Evolutionary conservation across 2,113 vertebrate genomes (phyloP).

Genomic region (Ranitomeya imitator): DNA sequence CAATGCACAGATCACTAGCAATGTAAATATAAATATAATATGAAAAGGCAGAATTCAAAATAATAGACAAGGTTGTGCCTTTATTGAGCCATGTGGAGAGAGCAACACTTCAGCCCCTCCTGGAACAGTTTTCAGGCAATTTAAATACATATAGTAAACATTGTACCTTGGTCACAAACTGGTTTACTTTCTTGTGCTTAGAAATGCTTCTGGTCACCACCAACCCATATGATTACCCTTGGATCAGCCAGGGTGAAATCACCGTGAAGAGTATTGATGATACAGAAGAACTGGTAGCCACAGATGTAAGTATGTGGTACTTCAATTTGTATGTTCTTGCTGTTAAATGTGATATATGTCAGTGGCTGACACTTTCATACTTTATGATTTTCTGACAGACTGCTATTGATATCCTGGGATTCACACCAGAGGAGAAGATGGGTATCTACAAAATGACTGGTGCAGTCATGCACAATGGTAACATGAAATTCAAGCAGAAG

Average conservation of each 20-base stretch:
- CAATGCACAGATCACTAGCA: too few species aligned
- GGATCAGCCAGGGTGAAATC: constrained; percentile 86
- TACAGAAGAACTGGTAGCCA: constrained; percentile 83
- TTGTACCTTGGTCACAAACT: not conserved
- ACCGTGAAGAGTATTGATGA: constrained; percentile 87
- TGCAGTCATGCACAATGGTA: not conserved
- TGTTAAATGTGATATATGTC: too few species aligned
- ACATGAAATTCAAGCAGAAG: constrained; percentile 5
- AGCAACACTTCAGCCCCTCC: too few species aligned
- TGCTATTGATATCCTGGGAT: constrained; percentile 80
- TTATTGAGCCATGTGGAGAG: too few species aligned
- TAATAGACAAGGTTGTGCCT: too few species aligned
- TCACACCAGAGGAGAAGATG: constrained; percentile 72
- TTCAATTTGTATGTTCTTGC: not conserved
- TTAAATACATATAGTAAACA: not conserved
- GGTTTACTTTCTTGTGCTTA: constrained; percentile 59
- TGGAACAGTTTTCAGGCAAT: not conserved
- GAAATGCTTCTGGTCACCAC: constrained; percentile 86
- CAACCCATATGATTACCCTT: constrained; percentile 82
- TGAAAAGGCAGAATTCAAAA: too few species aligned
- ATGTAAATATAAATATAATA: too few species aligned
- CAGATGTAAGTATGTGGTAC: constrained; percentile 78
- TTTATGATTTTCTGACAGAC: constrained; percentile 66
- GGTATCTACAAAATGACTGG: constrained; percentile 64
- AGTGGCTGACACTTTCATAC: not conserved